Evolutionary conservation across 2,113 vertebrate species (phyloP).

Genomic region (Strigops habroptila): DNA sequence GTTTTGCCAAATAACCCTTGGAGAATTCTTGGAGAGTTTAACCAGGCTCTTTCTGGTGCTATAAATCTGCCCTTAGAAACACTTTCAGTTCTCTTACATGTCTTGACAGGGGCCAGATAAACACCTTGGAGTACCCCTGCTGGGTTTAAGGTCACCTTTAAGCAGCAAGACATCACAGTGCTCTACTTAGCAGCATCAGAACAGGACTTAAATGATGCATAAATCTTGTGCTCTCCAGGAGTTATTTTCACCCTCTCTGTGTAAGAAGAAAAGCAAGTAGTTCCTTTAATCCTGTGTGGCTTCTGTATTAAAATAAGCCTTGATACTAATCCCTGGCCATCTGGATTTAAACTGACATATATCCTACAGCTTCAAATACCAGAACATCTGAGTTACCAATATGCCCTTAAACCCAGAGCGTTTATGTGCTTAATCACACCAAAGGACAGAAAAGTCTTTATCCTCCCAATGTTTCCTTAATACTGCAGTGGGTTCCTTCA

Average conservation of each 20-base stretch:
- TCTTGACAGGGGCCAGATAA: background rate
- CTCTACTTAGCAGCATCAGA: background rate
- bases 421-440: slow-evolving; percentile 4
- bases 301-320: slow-evolving; percentile 41
- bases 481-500: background rate
- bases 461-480: background rate
- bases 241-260: slow-evolving; percentile 11
- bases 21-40: background rate
- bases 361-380: slow-evolving; percentile 5
- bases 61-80: background rate
- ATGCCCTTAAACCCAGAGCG: background rate
- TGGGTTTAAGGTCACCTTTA: background rate
- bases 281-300: slow-evolving; percentile 11
- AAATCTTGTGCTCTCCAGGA: background rate
- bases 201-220: slow-evolving; percentile 5
- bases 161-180: background rate
- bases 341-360: slow-evolving; percentile 25
- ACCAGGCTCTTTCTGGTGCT: background rate
- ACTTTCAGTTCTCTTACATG: background rate
- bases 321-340: slow-evolving; percentile 25
- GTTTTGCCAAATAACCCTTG: background rate
- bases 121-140: background rate
- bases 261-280: background rate
- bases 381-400: slow-evolving; percentile 4
- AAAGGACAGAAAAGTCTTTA: slow-evolving; percentile 1